A percentile compares a stretch with the other conserved stretches of the same genome.
phyloP scores from a whole-genome alignment of 2,797 vertebrate genomes.

The Acipenser transmontanus region DNA sequence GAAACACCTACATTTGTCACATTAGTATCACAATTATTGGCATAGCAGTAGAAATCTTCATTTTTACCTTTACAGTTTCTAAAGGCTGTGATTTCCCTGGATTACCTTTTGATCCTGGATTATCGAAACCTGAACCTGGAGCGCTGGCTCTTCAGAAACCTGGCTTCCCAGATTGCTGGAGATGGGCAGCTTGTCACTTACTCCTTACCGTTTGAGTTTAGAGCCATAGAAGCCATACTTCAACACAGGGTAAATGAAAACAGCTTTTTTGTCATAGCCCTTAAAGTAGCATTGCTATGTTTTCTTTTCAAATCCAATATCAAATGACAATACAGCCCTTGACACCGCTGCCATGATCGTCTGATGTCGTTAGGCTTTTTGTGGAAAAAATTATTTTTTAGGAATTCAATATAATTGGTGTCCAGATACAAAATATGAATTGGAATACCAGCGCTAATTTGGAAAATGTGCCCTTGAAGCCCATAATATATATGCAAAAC shows the following conservation, averaged over 20 bases:
- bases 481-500: too few relatives aligned
- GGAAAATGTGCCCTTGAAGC: too few relatives aligned
- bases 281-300: not conserved
- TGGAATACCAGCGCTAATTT: too few relatives aligned
- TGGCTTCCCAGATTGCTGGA: constrained; percentile 79
- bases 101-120: constrained; percentile 84
- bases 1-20: not conserved
- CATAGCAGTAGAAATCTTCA: not conserved
- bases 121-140: constrained; percentile 82
- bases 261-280: not conserved
- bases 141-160: constrained; percentile 82
- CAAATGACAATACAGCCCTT: too few relatives aligned
- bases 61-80: constrained; percentile 59
- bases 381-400: too few relatives aligned
- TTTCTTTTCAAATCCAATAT: not conserved
- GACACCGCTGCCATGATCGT: too few relatives aligned
- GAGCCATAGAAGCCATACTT: constrained; percentile 88
- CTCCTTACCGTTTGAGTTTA: constrained; percentile 90
- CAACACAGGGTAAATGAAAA: constrained; percentile 76
- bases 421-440: too few relatives aligned
- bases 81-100: constrained; percentile 85
- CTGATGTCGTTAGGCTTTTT: too few relatives aligned
- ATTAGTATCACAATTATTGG: not conserved
- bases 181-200: constrained; percentile 75
- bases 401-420: too few relatives aligned